Base-by-base conservation (phyloP, 2,113 vertebrate genomes). In the Chinchilla lanigera region DNA sequence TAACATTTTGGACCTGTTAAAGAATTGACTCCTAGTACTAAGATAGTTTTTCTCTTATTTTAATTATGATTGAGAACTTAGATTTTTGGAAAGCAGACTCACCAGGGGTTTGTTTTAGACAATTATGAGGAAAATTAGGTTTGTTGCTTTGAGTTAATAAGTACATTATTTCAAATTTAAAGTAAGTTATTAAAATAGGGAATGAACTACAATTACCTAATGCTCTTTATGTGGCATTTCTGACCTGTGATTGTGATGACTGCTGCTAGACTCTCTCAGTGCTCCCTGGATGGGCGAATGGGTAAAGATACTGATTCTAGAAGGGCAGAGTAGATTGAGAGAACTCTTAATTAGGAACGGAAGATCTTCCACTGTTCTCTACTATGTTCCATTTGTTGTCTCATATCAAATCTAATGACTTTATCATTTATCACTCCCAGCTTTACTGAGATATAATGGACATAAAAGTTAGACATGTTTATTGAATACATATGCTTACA, bases 141-240 rank as follows among this genome's bases (percentile, higher is more conserved):
- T 95, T 96, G 65, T 92, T 92, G 58, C n/a, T 91, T 95, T 93
- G 20, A 71, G 26, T 69, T 90, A 90, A 26, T 95, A 92, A 89
- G 52, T 71, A 95, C 91, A 33, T 56, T 83, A 71, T 52, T 96
- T 96, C 44, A 75, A 41, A 47, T 83, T 89, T 90, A 20, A 90
- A 84, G 35, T 92, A 92, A 73, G 28, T 80, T 92, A 81, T 47
- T 96, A 52, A 89, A 86, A 71, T 19, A 41, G 47, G 14, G 24
- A 90, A 35, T 73, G n/a, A 71, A 73, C 60, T 94, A 50, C 7
- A 95, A 24, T 95, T 94, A 83, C 41, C 7, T 82, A 38, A 30
- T 95, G 35, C n/a, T 97, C 3, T 71, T 96, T 86, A 44, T 69
- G 52, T 61, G 77, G 77, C 69, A 94, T 89, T 83, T 89, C 58